Percentiles rank a stretch among this genome's conserved stretches.
phyloP scores from a whole-genome alignment of 2,888 invertebrate species.

The Drosophila rubida region DNA sequence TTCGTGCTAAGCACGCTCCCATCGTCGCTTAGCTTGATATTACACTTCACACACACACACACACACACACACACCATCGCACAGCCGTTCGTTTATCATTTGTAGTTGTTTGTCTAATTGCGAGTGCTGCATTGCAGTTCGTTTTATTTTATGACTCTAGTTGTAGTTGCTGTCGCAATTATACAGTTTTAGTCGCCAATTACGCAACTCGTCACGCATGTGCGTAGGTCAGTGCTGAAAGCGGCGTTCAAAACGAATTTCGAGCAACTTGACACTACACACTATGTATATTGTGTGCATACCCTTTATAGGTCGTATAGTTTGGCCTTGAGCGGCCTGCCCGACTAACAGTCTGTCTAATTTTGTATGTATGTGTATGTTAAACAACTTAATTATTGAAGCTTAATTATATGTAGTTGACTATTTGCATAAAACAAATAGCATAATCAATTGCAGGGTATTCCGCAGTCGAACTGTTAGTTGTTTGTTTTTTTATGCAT shows the following conservation, averaged over 20 bases:
- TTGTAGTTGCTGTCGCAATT: constrained; percentile 5
- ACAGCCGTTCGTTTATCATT: constrained; percentile 14
- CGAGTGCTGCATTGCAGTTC: constrained; percentile 10
- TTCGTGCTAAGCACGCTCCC: not conserved
- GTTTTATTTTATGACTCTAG: not conserved
- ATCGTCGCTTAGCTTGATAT: not conserved
- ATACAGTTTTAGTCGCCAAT: constrained; percentile 11
- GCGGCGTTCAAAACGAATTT: not conserved
- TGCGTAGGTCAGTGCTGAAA: constrained; percentile 56
- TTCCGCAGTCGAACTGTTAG: not conserved
- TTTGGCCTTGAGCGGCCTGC: not conserved
- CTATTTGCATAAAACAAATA: not conserved
- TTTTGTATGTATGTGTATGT: too few species aligned
- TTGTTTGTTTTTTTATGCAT: constrained; percentile 1
- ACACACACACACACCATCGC: constrained; percentile 5
- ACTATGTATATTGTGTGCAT: not conserved
- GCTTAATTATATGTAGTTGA: not conserved
- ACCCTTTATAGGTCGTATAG: not conserved
- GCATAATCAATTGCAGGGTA: not conserved
- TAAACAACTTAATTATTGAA: too few species aligned
- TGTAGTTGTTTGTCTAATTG: constrained; percentile 34
- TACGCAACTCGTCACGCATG: constrained; percentile 20
- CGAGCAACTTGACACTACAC: constrained; percentile 1
- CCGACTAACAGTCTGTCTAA: not conserved
- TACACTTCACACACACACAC: not conserved